Evolutionary conservation across 2,888 invertebrate genomes (phyloP).

Genomic region (Xestia c-nigrum): DNA sequence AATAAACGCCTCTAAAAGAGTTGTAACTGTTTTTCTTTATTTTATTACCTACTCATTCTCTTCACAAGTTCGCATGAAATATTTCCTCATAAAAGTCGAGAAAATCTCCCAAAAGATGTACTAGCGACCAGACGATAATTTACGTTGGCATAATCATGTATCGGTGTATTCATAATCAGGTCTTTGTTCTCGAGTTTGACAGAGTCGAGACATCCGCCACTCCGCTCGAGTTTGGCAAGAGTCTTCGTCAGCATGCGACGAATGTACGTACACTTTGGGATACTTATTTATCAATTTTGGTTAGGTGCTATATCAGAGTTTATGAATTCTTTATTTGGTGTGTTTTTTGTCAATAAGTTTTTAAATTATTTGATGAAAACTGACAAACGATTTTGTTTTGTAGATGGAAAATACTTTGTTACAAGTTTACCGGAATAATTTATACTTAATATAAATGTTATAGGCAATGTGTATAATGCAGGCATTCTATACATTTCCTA

Average conservation of each 20-base stretch:
- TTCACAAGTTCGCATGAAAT: background rate
- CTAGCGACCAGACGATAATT: slow-evolving; percentile 20
- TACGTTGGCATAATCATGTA: slow-evolving; percentile 61
- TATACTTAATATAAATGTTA: too few species aligned
- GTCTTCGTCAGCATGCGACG: slow-evolving; percentile 83
- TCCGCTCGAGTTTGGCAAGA: slow-evolving; percentile 86
- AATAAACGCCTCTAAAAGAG: background rate
- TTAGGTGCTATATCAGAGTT: background rate
- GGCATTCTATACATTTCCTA: too few species aligned
- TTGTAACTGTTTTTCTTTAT: background rate
- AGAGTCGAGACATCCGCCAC: slow-evolving; percentile 85
- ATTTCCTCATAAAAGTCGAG: background rate
- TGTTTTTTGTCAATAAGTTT: background rate
- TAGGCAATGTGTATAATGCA: too few species aligned
- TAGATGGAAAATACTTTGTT: background rate
- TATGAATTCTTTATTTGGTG: background rate
- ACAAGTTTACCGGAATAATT: background rate
- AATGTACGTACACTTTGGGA: slow-evolving; percentile 71
- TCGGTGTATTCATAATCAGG: slow-evolving; percentile 77
- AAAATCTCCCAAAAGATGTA: background rate
- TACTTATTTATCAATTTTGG: slow-evolving; percentile 16
- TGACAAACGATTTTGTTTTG: background rate
- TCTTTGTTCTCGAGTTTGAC: slow-evolving; percentile 84
- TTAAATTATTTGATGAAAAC: background rate
- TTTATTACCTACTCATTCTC: background rate